Evolutionary conservation across 2,888 invertebrate species (phyloP).

Genomic region (Chouioia cunea): DNA sequence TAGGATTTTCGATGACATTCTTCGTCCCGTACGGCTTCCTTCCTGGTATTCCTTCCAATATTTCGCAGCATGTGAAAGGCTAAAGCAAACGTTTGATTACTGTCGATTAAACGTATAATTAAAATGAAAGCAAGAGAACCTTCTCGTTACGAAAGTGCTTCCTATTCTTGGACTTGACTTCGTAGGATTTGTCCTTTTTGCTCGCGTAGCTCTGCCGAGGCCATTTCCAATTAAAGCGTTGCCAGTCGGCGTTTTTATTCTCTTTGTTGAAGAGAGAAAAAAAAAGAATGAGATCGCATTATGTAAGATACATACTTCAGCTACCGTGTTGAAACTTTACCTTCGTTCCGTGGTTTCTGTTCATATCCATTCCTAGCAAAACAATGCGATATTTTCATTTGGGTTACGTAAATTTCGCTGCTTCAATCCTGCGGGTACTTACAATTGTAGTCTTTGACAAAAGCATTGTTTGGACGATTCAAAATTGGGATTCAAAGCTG

Average conservation of each 20-base stretch:
- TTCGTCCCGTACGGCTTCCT: neutral
- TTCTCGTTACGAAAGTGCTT: slow-evolving; percentile 9
- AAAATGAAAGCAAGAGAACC: slow-evolving; percentile 23
- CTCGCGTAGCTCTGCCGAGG: slow-evolving; percentile 48
- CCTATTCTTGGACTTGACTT: slow-evolving; percentile 51
- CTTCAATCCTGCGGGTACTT: slow-evolving; percentile 10
- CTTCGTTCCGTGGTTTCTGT: slow-evolving; percentile 11
- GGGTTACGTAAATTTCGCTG: neutral
- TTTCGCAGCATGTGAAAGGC: slow-evolving; percentile 1
- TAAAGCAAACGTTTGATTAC: slow-evolving; percentile 3
- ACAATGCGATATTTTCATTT: slow-evolving; percentile 3
- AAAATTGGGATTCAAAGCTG: slow-evolving; percentile 19
- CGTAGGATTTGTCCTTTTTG: slow-evolving; percentile 54
- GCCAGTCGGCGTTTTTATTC: slow-evolving; percentile 38
- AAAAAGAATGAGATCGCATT: no score
- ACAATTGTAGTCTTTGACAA: slow-evolving; percentile 36
- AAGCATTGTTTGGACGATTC: slow-evolving; percentile 14
- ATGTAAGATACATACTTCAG: slow-evolving; percentile 1
- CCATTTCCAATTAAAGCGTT: slow-evolving; percentile 56
- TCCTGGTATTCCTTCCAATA: slow-evolving; percentile 22
- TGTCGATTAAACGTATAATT: neutral
- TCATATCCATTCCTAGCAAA: slow-evolving; percentile 16
- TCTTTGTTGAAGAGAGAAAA: slow-evolving; percentile 3
- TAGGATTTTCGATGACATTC: slow-evolving; percentile 19
- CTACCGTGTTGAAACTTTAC: slow-evolving; percentile 24